A percentile compares a stretch with the other conserved stretches of the same genome.
Conservation (phyloP, 2,888 invertebrate species). For the Gibbula magus region DNA sequence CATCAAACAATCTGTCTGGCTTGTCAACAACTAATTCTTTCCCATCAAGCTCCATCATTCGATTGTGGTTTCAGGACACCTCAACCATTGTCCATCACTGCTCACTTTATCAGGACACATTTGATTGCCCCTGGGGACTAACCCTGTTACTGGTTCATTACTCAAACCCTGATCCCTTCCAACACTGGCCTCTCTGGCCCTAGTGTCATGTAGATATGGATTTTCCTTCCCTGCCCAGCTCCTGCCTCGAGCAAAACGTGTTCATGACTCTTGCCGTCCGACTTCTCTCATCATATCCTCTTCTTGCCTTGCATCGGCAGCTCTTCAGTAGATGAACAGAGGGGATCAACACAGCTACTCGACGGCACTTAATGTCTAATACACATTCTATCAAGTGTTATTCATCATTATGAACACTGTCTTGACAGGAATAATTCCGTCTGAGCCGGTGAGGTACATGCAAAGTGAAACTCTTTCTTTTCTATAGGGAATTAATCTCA, state of each 20-base stretch:
- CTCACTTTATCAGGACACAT: too few species aligned
- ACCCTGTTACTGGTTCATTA: slow-evolving; percentile 11
- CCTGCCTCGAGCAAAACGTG: not conserved
- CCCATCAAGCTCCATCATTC: too few species aligned
- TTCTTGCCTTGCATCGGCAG: not conserved
- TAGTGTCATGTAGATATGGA: not conserved
- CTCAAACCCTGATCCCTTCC: not conserved
- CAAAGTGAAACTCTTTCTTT: too few species aligned
- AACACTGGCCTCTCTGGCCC: not conserved
- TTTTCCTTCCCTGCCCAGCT: not conserved
- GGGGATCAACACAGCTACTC: not conserved
- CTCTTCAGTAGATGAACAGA: not conserved
- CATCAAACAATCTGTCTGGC: too few species aligned
- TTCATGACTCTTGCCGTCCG: slow-evolving; percentile 2
- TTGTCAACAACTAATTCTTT: too few species aligned
- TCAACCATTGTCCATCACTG: too few species aligned
- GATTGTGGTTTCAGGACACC: too few species aligned
- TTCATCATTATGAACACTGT: not conserved
- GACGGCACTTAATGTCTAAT: not conserved
- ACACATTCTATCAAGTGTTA: slow-evolving; percentile 10
- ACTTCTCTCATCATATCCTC: not conserved
- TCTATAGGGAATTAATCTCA: too few species aligned
- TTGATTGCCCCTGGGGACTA: not conserved
- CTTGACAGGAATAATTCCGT: too few species aligned
- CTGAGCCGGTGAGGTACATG: too few species aligned